Evolutionary conservation across 1,140 invertebrate genomes (phyloP).

Genomic region (Latrodectus geometricus): DNA sequence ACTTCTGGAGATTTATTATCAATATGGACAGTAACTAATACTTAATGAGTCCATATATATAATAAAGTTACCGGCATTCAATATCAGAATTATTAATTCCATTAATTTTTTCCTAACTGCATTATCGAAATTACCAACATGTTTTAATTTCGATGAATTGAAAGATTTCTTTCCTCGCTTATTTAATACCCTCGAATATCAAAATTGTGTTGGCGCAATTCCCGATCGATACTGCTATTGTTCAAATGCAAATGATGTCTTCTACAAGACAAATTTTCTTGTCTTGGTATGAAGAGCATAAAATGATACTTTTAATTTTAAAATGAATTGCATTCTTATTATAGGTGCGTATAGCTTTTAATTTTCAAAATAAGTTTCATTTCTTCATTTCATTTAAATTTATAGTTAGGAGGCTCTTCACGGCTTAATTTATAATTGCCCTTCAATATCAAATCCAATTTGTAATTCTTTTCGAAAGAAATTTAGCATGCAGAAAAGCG

Average conservation of each 20-base stretch:
- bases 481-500: too few relatives aligned
- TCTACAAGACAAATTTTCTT: background rate
- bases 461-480: too few relatives aligned
- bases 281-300: conserved; percentile 3
- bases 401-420: too few relatives aligned
- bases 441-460: too few relatives aligned
- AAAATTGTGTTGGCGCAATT: background rate
- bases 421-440: too few relatives aligned
- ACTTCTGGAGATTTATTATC: too few relatives aligned
- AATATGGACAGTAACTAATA: too few relatives aligned
- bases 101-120: too few relatives aligned
- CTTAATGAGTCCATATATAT: background rate
- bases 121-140: background rate
- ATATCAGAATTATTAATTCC: too few relatives aligned
- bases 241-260: background rate
- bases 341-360: background rate
- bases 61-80: too few relatives aligned
- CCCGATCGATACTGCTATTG: background rate
- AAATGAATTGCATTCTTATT: conserved; percentile 2
- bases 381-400: too few relatives aligned
- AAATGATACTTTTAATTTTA: conserved; percentile 6
- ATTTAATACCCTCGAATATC: background rate
- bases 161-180: conserved; percentile 1
- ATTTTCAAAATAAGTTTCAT: too few relatives aligned
- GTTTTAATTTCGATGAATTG: background rate